Conservation (phyloP, 1,140 invertebrate species). For the Leptinotarsa undecemlineata region DNA sequence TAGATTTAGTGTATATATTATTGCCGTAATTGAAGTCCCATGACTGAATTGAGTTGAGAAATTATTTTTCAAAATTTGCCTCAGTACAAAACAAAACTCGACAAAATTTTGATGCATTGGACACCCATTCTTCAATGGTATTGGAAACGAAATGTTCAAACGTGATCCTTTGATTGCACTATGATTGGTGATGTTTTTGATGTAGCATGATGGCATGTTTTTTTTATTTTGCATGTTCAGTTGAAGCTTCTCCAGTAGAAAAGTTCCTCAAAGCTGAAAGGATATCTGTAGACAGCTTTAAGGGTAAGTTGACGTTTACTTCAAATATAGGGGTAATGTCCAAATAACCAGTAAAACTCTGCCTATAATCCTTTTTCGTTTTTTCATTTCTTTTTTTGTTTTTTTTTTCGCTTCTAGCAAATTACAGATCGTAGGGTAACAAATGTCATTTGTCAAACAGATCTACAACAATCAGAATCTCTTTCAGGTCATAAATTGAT, state of each 20-base stretch:
- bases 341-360: neutral
- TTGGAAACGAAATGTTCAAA: no score
- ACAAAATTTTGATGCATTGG: no score
- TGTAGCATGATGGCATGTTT: conserved; percentile 37
- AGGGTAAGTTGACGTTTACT: conserved; percentile 41
- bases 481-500: conserved; percentile 31
- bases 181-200: neutral
- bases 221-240: conserved; percentile 50
- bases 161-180: no score
- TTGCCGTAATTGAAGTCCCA: no score
- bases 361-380: neutral
- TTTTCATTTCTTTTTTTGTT: neutral
- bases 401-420: conserved; percentile 11
- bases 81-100: no score
- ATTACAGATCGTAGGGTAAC: conserved; percentile 24
- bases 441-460: neutral
- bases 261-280: conserved; percentile 47
- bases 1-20: no score
- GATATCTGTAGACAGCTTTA: conserved; percentile 45
- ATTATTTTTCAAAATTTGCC: no score
- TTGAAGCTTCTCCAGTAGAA: conserved; percentile 45
- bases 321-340: neutral
- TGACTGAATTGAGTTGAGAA: no score
- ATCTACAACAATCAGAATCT: conserved; percentile 13
- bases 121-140: no score